A percentile compares a stretch with the other conserved stretches of the same genome.
Conservation (phyloP, 1,140 invertebrate species). For the Hestina assimilis region DNA sequence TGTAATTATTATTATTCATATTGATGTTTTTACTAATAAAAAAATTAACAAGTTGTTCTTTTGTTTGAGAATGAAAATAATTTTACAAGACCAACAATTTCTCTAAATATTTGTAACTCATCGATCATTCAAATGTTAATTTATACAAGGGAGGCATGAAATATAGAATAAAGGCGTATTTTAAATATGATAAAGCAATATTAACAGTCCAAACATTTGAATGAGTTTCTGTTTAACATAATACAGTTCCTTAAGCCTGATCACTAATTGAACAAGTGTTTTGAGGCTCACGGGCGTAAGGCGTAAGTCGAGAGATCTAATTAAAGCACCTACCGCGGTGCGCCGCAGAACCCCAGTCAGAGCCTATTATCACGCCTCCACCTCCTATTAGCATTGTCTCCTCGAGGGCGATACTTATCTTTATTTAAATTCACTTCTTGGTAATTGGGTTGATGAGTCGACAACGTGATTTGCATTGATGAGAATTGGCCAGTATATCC, state of each 20-base stretch:
- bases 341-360: conserved; percentile 56
- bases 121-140: no score
- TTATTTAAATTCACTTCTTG: conserved; percentile 78
- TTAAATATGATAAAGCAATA: no score
- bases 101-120: no score
- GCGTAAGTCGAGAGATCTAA: conserved; percentile 74
- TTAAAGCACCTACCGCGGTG: conserved; percentile 72
- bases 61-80: no score
- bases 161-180: no score
- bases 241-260: conserved; percentile 65
- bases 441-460: conserved; percentile 77
- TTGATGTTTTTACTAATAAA: no score
- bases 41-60: no score
- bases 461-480: conserved; percentile 79
- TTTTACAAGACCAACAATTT: no score
- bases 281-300: conserved; percentile 56
- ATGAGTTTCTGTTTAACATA: conserved; percentile 38
- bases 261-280: conserved; percentile 77
- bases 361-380: conserved; percentile 73
- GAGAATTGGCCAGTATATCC: conserved; percentile 70
- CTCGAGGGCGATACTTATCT: conserved; percentile 77
- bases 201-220: neutral
- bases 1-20: no score
- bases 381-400: conserved; percentile 76
- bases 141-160: no score